Conservation (phyloP, 2,797 vertebrate species). For the Melanotaenia parkinsoni region DNA sequence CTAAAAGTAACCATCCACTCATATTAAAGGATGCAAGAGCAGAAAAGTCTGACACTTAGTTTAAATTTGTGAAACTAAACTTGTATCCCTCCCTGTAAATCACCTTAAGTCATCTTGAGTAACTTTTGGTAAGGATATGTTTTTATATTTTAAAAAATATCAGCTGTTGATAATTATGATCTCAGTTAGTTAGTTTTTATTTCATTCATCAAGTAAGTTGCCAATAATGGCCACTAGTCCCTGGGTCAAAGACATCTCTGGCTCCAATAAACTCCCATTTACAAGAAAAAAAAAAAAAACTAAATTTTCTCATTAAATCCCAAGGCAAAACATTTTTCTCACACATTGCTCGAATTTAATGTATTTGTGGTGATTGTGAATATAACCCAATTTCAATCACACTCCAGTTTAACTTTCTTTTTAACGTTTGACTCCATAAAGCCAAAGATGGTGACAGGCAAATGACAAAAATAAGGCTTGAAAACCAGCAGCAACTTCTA, state of each 20-base stretch:
- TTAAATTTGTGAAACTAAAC: constrained; percentile 6
- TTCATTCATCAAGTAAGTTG: too few relatives aligned
- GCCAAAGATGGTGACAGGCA: too few relatives aligned
- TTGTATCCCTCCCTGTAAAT: constrained; percentile 3
- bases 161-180: too few relatives aligned
- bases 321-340: too few relatives aligned
- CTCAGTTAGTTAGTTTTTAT: too few relatives aligned
- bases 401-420: too few relatives aligned
- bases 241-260: background rate
- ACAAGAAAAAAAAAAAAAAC: background rate
- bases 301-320: too few relatives aligned
- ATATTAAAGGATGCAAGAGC: constrained; percentile 1
- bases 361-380: too few relatives aligned
- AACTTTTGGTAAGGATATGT: background rate
- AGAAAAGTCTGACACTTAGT: constrained; percentile 22
- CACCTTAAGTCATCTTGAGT: background rate
- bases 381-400: too few relatives aligned
- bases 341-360: too few relatives aligned
- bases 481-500: too few relatives aligned
- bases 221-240: background rate
- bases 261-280: background rate
- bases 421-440: background rate
- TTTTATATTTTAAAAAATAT: background rate
- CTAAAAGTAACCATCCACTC: constrained; percentile 5
- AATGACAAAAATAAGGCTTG: too few relatives aligned